These are phyloP conservation scores for Melanargia galathea DNA, from an alignment of 2,888 invertebrate species.

Conservation along the genomic window DNA sequence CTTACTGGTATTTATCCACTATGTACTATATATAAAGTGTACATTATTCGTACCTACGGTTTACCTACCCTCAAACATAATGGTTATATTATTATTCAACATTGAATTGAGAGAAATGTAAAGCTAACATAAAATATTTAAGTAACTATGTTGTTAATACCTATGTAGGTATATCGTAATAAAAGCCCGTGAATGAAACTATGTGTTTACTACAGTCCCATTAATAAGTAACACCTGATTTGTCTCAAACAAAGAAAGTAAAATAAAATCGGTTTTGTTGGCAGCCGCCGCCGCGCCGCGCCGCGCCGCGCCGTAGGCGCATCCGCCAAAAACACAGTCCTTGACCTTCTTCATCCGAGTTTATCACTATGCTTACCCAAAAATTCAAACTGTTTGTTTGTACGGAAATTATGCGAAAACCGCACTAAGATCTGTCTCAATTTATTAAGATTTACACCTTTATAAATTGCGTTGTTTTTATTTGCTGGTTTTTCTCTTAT, in stretches of 20 bases:
- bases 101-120: background rate
- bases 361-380: constrained; percentile 48
- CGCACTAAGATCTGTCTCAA: no score
- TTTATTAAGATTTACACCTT: no score
- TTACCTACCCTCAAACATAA: no score
- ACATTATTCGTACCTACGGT: no score
- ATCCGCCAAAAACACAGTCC: constrained; percentile 75
- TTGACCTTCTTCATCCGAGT: constrained; percentile 72
- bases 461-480: no score
- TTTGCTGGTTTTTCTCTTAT: no score
- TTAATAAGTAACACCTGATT: constrained; percentile 52
- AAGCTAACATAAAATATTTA: background rate
- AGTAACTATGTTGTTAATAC: no score
- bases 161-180: constrained; percentile 1
- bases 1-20: no score
- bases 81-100: no score
- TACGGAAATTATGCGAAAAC: background rate
- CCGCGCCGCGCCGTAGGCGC: constrained; percentile 54
- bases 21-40: no score
- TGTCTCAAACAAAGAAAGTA: constrained; percentile 38
- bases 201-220: constrained; percentile 55
- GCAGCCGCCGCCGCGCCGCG: constrained; percentile 66
- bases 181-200: constrained; percentile 42
- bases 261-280: constrained; percentile 59
- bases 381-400: constrained; percentile 7